Conservation (phyloP, 2,888 invertebrate species). For the Trisateles emortualis region DNA sequence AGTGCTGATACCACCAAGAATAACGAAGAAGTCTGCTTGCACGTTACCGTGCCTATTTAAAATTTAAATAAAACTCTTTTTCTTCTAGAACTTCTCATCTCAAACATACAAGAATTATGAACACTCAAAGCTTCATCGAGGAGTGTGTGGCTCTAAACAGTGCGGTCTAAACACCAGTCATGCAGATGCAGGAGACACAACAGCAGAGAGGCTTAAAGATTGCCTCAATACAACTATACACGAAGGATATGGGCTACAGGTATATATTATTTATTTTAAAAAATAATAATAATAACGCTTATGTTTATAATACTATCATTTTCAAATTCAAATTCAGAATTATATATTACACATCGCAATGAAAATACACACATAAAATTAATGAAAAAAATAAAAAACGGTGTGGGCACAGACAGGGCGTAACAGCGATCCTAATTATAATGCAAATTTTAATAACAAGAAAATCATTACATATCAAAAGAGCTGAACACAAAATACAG, state of each 20-base stretch:
- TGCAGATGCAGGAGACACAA: constrained; percentile 60
- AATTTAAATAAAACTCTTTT: constrained; percentile 7
- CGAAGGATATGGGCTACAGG: constrained; percentile 75
- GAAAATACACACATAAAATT: no score
- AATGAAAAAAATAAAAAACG: no score
- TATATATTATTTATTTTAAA: no score
- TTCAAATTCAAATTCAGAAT: no score
- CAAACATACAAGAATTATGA: constrained; percentile 73
- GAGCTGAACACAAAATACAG: neutral
- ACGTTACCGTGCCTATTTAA: no score
- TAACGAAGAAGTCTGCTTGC: no score
- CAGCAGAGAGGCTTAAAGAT: constrained; percentile 58
- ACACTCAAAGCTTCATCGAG: constrained; percentile 76
- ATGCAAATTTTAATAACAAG: neutral
- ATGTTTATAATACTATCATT: no score
- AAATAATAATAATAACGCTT: no score
- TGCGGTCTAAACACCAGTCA: constrained; percentile 74
- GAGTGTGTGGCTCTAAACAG: constrained; percentile 73
- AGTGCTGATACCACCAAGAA: no score
- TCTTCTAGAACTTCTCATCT: constrained; percentile 73
- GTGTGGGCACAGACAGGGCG: no score
- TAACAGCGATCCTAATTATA: neutral
- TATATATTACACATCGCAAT: no score
- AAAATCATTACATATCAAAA: neutral
- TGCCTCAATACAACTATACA: constrained; percentile 73